Conservation (phyloP, 2,113 vertebrate genomes). For the Scopus umbretta region DNA sequence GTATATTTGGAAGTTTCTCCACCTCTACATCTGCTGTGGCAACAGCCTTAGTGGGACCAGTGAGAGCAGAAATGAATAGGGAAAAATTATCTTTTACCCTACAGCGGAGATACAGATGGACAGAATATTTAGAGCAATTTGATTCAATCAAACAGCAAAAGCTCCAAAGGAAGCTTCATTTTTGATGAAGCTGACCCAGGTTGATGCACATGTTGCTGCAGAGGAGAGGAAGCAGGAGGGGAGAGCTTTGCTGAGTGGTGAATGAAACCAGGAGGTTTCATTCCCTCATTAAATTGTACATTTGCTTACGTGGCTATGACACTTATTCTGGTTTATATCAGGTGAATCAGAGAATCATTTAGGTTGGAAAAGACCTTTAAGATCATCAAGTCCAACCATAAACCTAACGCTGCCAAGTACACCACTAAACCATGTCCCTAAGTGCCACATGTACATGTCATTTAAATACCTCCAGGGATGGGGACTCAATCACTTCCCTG, state of each 20-base stretch:
- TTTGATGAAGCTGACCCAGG: not conserved
- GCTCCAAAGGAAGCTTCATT: not conserved
- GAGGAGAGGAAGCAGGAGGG: fast-evolving
- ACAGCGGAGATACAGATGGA: not conserved
- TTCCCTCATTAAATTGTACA: not conserved
- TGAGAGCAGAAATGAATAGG: not conserved
- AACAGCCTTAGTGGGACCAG: not conserved
- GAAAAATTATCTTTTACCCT: not conserved
- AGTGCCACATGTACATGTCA: not conserved
- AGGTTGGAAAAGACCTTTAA: not conserved
- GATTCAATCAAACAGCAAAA: not conserved
- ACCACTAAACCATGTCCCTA: not conserved
- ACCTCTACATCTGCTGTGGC: not conserved
- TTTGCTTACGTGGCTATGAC: not conserved
- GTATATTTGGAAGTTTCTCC: not conserved
- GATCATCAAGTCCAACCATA: not conserved
- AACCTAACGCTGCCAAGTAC: not conserved
- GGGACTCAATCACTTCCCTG: not conserved
- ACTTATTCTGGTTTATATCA: not conserved
- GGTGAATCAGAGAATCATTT: not conserved
- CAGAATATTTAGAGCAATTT: not conserved
- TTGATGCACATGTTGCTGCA: fast-evolving
- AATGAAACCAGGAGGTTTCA: not conserved
- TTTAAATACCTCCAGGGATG: not conserved
- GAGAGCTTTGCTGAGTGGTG: not conserved